These are phyloP conservation scores for Rhagoletis pomonella DNA, from an alignment of 1,140 invertebrate genomes.

Conservation along the genomic window DNA sequence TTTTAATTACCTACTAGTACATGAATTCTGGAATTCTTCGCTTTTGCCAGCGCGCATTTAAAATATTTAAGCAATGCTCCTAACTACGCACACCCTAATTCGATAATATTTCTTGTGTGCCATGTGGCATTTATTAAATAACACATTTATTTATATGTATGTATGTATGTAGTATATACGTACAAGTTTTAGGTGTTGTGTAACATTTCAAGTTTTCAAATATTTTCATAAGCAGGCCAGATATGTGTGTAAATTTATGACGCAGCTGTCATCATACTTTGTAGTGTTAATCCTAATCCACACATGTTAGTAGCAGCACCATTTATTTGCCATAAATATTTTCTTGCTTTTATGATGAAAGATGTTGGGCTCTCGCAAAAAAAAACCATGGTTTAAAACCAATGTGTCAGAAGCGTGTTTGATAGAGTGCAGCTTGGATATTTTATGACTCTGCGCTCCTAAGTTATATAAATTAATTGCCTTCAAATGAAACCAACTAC, in stretches of 20 bases:
- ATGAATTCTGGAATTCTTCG: constrained; percentile 10
- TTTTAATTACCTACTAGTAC: neutral
- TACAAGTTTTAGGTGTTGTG: neutral
- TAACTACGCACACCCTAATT: neutral
- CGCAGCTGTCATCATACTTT: neutral
- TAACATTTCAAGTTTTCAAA: constrained; percentile 3
- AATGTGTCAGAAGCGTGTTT: too few relatives aligned
- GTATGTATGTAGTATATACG: too few relatives aligned
- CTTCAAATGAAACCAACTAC: too few relatives aligned
- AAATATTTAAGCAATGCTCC: neutral
- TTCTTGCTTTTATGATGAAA: too few relatives aligned
- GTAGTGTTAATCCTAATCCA: too few relatives aligned
- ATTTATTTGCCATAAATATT: too few relatives aligned
- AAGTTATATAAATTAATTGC: too few relatives aligned
- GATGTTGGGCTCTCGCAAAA: too few relatives aligned
- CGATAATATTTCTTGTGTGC: neutral
- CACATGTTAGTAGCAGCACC: too few relatives aligned
- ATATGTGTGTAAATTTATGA: neutral
- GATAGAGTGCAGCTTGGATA: too few relatives aligned
- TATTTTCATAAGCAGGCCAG: neutral
- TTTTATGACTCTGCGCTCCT: too few relatives aligned
- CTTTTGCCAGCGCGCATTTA: neutral
- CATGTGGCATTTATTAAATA: neutral
- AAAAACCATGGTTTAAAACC: too few relatives aligned
- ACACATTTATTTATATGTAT: neutral